Base-by-base conservation (phyloP, 2,797 vertebrate genomes). In the Hippopotamyrus pictus region DNA sequence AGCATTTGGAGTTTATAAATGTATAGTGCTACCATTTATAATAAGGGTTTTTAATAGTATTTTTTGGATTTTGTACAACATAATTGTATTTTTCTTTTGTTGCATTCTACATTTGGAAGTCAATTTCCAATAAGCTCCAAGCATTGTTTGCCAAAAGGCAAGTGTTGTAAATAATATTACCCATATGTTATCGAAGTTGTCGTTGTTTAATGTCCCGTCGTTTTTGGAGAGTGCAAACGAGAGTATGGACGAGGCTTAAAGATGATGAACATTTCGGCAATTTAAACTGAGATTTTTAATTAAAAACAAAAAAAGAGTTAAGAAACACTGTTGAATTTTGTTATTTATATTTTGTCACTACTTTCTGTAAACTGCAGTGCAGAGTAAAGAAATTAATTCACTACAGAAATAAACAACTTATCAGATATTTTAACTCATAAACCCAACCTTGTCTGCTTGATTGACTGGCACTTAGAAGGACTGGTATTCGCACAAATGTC, bases 1-100 rank as follows among this genome's bases (percentile, higher is more conserved):
- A 95, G 96, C 95, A 95, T 89, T 89, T 91, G 95, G 95, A 94
- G 95, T 96, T 95, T 95, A 96, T 95, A 96, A 95, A 95, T 95
- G 86, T 88, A 96, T 95, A 96, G 96, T 94, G 95, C 95, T 96
- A 95, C 95, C 96, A 95, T 96, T 96, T 97, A 96, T 97, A 96
- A 96, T 95, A 95, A 95, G 95, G 95, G 95, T 96, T 97, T 93
- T 96, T 97, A 95, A 96, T 96, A 97, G 95, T 97, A 96, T 97
- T 96, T 96, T 91, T 96, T 95, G 96, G 96, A 96, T 96, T 97
- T 97, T 97, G 95, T 96, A 96, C 96, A 95, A 96, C 96, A 96
- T 96, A 96, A 96, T 95, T 96, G 95, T 96, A 96, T 96, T 96
- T 97, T 96, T 94, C 92, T 96, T 96, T 95, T 94, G 94, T 94